A percentile compares a stretch with the other conserved stretches of the same genome.
Evolutionary conservation across 2,113 vertebrate genomes (phyloP).

Genomic region (Dipodomys ordii): DNA sequence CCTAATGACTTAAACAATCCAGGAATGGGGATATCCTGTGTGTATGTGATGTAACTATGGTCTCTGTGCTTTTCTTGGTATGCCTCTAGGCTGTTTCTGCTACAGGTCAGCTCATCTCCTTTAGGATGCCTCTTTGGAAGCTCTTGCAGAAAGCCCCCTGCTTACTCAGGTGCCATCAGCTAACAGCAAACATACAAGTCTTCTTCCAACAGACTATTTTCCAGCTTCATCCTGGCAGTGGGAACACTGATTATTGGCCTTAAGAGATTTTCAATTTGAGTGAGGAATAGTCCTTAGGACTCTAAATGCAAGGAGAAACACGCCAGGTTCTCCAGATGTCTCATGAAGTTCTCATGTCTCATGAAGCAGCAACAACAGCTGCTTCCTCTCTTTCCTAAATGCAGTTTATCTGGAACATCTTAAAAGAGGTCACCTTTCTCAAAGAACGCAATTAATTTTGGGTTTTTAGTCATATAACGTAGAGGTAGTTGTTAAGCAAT

Average conservation of each 20-base stretch:
- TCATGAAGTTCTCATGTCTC: not conserved
- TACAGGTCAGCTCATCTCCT: not conserved
- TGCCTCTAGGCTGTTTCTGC: not conserved
- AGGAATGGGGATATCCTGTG: not conserved
- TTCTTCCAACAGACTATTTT: not conserved
- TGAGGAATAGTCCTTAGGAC: not conserved
- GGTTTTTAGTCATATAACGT: not conserved
- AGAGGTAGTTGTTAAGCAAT: not conserved
- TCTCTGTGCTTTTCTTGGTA: not conserved
- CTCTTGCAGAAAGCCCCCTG: not conserved
- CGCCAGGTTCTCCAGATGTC: not conserved
- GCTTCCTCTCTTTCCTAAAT: not conserved
- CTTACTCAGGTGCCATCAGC: not conserved
- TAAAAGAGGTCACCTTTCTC: not conserved
- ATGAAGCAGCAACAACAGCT: not conserved
- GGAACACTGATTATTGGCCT: not conserved
- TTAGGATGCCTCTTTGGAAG: not conserved
- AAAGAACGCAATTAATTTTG: not conserved
- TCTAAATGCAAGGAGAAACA: not conserved
- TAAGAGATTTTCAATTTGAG: not conserved
- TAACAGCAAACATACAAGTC: not conserved
- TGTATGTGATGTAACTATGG: not conserved
- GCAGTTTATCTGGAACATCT: not conserved
- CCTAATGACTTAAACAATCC: not conserved
- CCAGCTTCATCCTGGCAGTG: too few species aligned